Evolutionary conservation across 1,140 invertebrate genomes (phyloP).

Genomic region (Papilio dardanus): DNA sequence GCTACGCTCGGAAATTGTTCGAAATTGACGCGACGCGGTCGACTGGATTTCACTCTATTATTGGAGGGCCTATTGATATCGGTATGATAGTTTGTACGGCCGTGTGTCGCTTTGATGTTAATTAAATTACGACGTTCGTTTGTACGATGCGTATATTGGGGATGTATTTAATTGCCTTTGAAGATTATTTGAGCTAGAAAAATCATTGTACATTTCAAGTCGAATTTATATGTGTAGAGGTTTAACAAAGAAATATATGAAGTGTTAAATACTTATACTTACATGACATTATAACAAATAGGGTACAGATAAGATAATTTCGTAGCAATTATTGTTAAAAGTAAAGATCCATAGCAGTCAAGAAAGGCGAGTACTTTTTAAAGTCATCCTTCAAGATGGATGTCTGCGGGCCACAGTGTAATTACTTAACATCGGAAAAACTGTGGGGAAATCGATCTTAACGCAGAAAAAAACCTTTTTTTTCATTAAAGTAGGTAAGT

Average conservation of each 20-base stretch:
- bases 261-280: too few relatives aligned
- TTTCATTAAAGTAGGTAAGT: background rate
- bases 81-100: constrained; percentile 29
- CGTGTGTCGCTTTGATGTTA: constrained; percentile 33
- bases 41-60: constrained; percentile 32
- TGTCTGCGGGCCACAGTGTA: background rate
- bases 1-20: constrained; percentile 57
- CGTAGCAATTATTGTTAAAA: background rate
- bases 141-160: constrained; percentile 7
- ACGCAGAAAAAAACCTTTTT: background rate
- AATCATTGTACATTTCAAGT: background rate
- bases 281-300: background rate
- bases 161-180: background rate
- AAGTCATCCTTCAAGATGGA: constrained; percentile 13
- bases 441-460: background rate
- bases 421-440: constrained; percentile 25
- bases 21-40: constrained; percentile 53
- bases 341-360: background rate
- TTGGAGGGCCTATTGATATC: constrained; percentile 29
- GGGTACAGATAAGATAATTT: background rate
- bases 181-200: constrained; percentile 4
- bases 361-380: background rate
- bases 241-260: background rate
- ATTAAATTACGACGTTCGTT: constrained; percentile 27
- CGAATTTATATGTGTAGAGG: background rate